Evolutionary conservation across 2,888 invertebrate species (phyloP).

Genomic region (Caenorhabditis wallacei): DNA sequence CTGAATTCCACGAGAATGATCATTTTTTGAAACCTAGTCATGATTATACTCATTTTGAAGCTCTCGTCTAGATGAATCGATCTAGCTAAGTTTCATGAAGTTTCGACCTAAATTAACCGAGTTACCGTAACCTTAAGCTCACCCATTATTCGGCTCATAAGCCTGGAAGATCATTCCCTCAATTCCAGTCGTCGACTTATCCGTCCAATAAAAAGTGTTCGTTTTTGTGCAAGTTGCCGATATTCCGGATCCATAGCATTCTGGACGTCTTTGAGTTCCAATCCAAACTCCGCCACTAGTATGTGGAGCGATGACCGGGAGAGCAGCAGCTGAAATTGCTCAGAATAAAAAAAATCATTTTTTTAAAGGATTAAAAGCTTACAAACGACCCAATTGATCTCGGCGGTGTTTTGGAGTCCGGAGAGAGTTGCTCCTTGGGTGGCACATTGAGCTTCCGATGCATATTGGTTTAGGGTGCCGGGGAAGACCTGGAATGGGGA

Average conservation of each 20-base stretch:
- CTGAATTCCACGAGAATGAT: too few relatives aligned
- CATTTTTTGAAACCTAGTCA: too few relatives aligned
- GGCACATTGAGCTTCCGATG: background rate
- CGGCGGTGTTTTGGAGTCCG: constrained; percentile 1
- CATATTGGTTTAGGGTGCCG: background rate
- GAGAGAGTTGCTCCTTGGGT: constrained; percentile 4
- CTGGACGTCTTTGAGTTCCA: background rate
- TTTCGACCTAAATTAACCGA: too few relatives aligned
- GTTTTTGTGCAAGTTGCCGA: background rate
- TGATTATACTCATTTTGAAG: too few relatives aligned
- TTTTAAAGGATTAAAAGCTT: background rate
- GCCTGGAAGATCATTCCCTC: constrained; percentile 7
- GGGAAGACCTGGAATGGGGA: constrained; percentile 3
- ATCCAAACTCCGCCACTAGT: constrained; percentile 16
- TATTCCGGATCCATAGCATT: background rate
- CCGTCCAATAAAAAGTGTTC: constrained; percentile 31
- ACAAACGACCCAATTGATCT: constrained; percentile 16
- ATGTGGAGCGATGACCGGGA: background rate
- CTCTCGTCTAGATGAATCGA: too few relatives aligned
- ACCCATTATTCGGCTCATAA: constrained; percentile 8
- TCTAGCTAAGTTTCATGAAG: too few relatives aligned
- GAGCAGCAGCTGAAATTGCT: background rate
- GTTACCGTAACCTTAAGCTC: background rate
- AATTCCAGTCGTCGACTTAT: constrained; percentile 15
- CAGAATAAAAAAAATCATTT: too few relatives aligned